A percentile compares a stretch with the other conserved stretches of the same genome.
Conservation (phyloP, 2,113 vertebrate genomes). For the Garra rufa region DNA sequence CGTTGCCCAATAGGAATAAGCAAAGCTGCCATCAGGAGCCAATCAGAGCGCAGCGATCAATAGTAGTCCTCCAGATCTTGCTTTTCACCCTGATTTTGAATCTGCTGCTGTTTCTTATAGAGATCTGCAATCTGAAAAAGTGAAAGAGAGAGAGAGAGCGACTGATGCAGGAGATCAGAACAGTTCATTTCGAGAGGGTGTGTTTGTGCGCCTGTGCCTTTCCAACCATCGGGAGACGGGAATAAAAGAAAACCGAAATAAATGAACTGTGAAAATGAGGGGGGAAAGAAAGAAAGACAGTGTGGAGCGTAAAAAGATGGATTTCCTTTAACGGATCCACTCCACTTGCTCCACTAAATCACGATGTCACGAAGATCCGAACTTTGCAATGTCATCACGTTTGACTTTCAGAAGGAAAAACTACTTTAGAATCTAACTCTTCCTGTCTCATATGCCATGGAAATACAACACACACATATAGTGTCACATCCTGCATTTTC, state of each 20-base stretch:
- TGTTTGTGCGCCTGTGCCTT: background rate
- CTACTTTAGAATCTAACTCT: conserved; percentile 19
- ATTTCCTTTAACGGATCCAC: conserved; percentile 44
- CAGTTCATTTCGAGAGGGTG: background rate
- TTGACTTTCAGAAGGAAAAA: conserved; percentile 41
- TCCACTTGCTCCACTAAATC: conserved; percentile 44
- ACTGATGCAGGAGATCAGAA: background rate
- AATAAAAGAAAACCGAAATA: conserved; percentile 29
- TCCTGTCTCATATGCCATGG: background rate
- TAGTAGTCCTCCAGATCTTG: conserved; percentile 81
- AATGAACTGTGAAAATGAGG: conserved; percentile 35
- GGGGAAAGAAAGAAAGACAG: conserved; percentile 22
- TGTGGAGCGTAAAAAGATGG: conserved; percentile 22
- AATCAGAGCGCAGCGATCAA: conserved; percentile 64
- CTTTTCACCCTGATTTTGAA: conserved; percentile 85
- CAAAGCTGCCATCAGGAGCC: background rate
- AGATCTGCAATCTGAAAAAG: conserved; percentile 82
- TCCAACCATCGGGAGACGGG: conserved; percentile 9
- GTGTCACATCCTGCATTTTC: background rate
- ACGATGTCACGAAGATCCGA: conserved; percentile 13
- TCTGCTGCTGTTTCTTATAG: conserved; percentile 89
- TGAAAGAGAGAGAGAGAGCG: background rate
- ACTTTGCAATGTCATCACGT: conserved; percentile 35
- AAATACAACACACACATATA: background rate
- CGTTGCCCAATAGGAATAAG: background rate